phyloP scores from a whole-genome alignment of 2,888 invertebrate species.

The Drosophila meridiana region DNA sequence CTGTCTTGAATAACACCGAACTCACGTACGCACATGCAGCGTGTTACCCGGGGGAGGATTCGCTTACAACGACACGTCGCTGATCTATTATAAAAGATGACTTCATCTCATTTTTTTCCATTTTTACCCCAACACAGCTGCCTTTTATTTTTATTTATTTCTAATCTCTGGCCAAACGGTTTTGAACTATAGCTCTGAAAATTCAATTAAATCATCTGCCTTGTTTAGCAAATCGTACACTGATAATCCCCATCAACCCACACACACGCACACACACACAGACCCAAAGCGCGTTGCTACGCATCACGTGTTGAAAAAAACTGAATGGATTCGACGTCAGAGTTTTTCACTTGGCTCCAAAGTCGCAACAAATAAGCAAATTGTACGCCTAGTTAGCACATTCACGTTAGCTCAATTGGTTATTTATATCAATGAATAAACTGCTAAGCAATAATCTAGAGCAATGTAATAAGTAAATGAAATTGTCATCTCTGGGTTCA shows the following conservation, averaged over 20 bases:
- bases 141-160: constrained; percentile 9
- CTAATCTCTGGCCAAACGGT: constrained; percentile 33
- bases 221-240: constrained; percentile 57
- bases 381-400: constrained; percentile 3
- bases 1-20: constrained; percentile 10
- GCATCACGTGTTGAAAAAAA: constrained; percentile 49
- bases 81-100: constrained; percentile 51
- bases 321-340: constrained; percentile 54
- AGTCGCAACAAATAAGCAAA: constrained; percentile 14
- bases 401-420: neutral
- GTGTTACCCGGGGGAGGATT: constrained; percentile 22
- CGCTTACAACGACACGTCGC: constrained; percentile 33
- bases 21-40: neutral
- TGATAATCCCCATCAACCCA: constrained; percentile 47
- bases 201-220: constrained; percentile 60
- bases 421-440: neutral
- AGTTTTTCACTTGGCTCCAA: constrained; percentile 18
- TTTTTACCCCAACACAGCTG: constrained; percentile 42
- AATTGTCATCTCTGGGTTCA: neutral
- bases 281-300: constrained; percentile 11
- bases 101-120: constrained; percentile 45
- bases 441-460: neutral
- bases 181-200: constrained; percentile 41
- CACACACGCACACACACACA: constrained; percentile 1
- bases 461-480: neutral